Evolutionary conservation across 1,140 invertebrate genomes (phyloP).

Genomic region (Tigriopus japonicus): DNA sequence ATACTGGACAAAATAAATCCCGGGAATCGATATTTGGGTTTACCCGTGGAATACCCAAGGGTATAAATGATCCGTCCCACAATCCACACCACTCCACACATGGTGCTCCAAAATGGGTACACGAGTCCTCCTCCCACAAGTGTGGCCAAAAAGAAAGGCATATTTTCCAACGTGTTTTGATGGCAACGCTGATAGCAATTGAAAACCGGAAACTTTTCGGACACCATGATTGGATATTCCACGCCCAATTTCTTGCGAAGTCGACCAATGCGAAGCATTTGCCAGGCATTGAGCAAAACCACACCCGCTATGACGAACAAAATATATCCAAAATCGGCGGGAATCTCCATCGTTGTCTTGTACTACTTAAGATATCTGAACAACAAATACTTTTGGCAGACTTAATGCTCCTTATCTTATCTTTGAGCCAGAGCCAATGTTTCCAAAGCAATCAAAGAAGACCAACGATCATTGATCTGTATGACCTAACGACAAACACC

Average conservation of each 20-base stretch:
- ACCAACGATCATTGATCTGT: too few relatives aligned
- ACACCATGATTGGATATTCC: slow-evolving; percentile 17
- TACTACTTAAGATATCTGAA: too few relatives aligned
- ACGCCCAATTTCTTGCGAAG: neutral
- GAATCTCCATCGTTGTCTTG: neutral
- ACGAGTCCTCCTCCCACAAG: neutral
- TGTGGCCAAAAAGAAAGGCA: neutral
- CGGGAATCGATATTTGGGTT: neutral
- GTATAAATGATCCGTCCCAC: neutral
- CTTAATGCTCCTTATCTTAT: too few relatives aligned
- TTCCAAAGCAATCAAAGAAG: too few relatives aligned
- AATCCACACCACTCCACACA: neutral
- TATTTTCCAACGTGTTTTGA: slow-evolving; percentile 16
- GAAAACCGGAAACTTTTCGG: slow-evolving; percentile 15
- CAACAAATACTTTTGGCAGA: too few relatives aligned
- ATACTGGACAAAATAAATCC: neutral
- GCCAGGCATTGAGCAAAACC: neutral
- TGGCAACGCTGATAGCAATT: slow-evolving; percentile 18
- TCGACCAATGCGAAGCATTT: neutral
- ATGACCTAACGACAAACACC: too few relatives aligned
- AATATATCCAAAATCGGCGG: neutral
- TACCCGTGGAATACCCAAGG: slow-evolving; percentile 4
- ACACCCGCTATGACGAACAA: neutral
- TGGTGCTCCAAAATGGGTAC: neutral
- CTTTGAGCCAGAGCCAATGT: too few relatives aligned